Base-by-base conservation (phyloP, 2,888 invertebrate genomes). In the Leptopilina myrica region DNA sequence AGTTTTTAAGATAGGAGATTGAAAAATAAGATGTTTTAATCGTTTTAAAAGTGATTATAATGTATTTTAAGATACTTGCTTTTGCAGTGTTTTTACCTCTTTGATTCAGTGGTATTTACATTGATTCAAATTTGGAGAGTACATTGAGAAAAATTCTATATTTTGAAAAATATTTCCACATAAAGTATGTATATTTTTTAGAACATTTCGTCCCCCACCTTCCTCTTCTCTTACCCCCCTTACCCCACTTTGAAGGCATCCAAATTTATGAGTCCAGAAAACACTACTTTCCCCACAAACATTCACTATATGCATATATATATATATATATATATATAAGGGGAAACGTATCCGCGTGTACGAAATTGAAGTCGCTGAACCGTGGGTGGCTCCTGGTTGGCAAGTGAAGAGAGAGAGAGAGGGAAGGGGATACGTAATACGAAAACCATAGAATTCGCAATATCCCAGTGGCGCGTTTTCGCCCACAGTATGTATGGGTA, bases 371-470 rank as follows among this genome's bases (percentile, higher is more conserved):
- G 79, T 81, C 77, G 81, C 81, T 46, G 64, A 64, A 66, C 49
- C 53, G 77, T 77, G 65, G 69, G 56, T 76, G 79, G 15, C 66
- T 62, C 59, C 69, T 49, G 76, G 76, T 59, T 79, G 69, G 49
- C 69, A 77, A 62, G 66, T 14, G 66, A 46, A 80, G 78, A 80
- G 77, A 11, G 62, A 77, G 56, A 64, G 81, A 64, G 73, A 67
- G 64, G 73, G 79, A 49, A 77, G 62, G 76, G 20, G 66, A 20
- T 67, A 78, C 67, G 79, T 73, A 77, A 86, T 86, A 87, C 85
- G 84, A 86, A 87, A 85, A 86, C 81, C 84, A 84, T 85, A 84
- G 85, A 85, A 86, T 86, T 85, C 84, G 87, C 88, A 88, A 88
- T 88, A 87, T 87, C 84, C 83, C 81, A 59, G 79, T 78, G 78